These are phyloP conservation scores for Rhopilema esculentum DNA, from an alignment of 30 jellyfish, hydroid and myxozoan genomes.

Conservation along the genomic window DNA sequence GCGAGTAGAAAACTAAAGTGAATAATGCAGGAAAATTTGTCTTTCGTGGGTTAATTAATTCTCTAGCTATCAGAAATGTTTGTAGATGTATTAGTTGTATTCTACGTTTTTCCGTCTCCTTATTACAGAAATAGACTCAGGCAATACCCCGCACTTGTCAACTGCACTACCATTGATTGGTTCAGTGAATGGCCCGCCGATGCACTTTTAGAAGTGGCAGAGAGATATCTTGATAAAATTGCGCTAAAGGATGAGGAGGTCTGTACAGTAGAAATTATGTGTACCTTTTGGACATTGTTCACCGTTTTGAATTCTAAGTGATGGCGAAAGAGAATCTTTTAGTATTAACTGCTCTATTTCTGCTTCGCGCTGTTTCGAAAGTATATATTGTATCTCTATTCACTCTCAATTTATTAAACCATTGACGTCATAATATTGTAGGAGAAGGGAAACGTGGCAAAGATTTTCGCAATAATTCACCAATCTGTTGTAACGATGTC, in stretches of 20 bases:
- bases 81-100: too few relatives aligned
- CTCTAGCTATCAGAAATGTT: neutral
- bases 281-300: too few relatives aligned
- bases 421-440: neutral
- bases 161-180: conserved; percentile 99
- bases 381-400: too few relatives aligned
- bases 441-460: conserved; percentile 80
- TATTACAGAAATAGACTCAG: conserved; percentile 87
- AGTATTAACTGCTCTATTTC: too few relatives aligned
- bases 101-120: too few relatives aligned
- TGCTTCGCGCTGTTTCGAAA: too few relatives aligned
- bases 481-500: conserved; percentile 93
- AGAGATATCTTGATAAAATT: conserved; percentile 80
- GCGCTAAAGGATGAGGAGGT: conserved; percentile 83
- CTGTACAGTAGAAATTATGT: neutral
- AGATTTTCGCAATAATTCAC: conserved; percentile 83
- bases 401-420: too few relatives aligned
- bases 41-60: neutral
- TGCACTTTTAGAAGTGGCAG: conserved; percentile 97
- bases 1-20: too few relatives aligned
- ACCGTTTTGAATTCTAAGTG: too few relatives aligned
- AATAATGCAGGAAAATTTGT: too few relatives aligned
- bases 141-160: conserved; percentile 97
- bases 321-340: too few relatives aligned
- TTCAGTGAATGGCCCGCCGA: conserved; percentile 99